Percentiles rank a stretch among this genome's conserved stretches.
Conservation (phyloP, 2,888 invertebrate species). For the Hipparchia semele region DNA sequence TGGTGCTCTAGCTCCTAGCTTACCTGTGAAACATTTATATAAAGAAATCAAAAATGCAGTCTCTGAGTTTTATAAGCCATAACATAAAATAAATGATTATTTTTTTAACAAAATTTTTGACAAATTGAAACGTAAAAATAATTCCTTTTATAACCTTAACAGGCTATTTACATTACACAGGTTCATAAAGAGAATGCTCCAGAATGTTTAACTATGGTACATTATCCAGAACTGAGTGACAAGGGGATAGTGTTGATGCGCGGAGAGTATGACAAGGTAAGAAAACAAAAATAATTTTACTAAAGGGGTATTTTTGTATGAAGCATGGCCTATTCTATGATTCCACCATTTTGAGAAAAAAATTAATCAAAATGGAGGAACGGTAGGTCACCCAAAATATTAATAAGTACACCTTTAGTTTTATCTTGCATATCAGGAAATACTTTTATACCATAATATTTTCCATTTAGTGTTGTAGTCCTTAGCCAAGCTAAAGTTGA, state of each 20-base stretch:
- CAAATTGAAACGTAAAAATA: conserved; percentile 2
- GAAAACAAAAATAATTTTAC: not conserved
- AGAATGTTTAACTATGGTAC: conserved; percentile 91
- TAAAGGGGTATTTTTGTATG: not conserved
- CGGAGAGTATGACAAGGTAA: conserved; percentile 90
- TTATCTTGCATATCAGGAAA: too few relatives aligned
- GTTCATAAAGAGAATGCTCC: conserved; percentile 95
- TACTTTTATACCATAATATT: too few relatives aligned
- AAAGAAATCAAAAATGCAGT: too few relatives aligned
- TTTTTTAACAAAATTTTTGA: not conserved
- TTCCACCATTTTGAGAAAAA: too few relatives aligned
- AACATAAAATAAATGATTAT: not conserved
- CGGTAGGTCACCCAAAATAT: too few relatives aligned
- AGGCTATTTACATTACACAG: conserved; percentile 62
- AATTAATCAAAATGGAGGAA: too few relatives aligned
- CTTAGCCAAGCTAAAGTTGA: too few relatives aligned
- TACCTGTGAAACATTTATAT: too few relatives aligned
- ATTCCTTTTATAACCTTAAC: not conserved
- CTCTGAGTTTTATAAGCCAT: not conserved
- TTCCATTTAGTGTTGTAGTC: too few relatives aligned
- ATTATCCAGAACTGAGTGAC: conserved; percentile 89
- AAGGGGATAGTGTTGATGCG: conserved; percentile 92
- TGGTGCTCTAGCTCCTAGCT: too few relatives aligned
- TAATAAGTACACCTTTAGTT: too few relatives aligned
- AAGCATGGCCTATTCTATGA: too few relatives aligned